Conservation (phyloP, 2,797 vertebrate genomes). For the Podarcis siculus region DNA sequence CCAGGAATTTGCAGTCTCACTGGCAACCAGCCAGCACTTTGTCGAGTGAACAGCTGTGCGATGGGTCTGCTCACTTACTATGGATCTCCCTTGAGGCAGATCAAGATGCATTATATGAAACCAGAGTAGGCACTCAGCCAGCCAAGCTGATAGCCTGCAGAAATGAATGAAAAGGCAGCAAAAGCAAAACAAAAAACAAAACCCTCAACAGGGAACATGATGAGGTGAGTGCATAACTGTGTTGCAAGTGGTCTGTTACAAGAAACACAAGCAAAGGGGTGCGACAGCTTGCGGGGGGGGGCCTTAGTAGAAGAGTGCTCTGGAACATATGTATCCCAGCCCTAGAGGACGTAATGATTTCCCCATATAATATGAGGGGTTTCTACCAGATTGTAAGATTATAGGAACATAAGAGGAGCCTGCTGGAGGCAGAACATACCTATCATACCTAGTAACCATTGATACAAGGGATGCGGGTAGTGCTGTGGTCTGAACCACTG, state of each 20-base stretch:
- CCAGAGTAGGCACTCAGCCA: slow-evolving; percentile 31
- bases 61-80: neutral
- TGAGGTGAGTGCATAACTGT: slow-evolving; percentile 23
- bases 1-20: neutral
- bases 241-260: slow-evolving; percentile 16
- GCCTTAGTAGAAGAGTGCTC: neutral
- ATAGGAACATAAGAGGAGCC: neutral
- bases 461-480: too few relatives aligned
- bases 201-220: slow-evolving; percentile 13
- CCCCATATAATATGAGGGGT: neutral
- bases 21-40: neutral
- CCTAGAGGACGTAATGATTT: neutral
- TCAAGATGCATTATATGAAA: neutral
- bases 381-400: neutral
- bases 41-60: neutral
- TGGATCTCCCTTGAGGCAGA: slow-evolving; percentile 7
- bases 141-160: slow-evolving; percentile 2
- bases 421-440: neutral
- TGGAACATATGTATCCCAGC: neutral
- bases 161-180: slow-evolving; percentile 14
- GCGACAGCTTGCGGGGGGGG: neutral
- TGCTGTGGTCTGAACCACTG: too few relatives aligned
- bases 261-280: slow-evolving; percentile 1
- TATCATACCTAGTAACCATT: too few relatives aligned
- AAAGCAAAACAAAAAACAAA: slow-evolving; percentile 7